Evolutionary conservation across 2,888 invertebrate genomes (phyloP).

Genomic region (Eremobia ochroleuca): DNA sequence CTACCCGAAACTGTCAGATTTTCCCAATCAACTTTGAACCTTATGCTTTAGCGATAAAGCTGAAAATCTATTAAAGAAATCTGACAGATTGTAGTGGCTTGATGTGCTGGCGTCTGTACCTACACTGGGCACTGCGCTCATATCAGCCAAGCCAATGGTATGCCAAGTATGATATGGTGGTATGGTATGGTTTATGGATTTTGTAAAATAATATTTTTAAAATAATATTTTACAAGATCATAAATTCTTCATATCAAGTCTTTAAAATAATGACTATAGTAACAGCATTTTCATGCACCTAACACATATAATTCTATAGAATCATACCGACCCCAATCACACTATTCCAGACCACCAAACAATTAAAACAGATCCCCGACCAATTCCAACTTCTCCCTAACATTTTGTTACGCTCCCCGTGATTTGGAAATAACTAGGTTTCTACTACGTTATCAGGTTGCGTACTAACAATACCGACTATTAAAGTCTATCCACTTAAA

Average conservation of each 20-base stretch:
- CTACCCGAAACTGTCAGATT: no score
- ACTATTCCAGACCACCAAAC: conserved; percentile 47
- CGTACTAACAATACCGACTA: conserved; percentile 27
- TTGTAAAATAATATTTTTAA: no score
- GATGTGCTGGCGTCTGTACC: no score
- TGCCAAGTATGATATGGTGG: no score
- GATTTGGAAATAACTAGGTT: conserved; percentile 38
- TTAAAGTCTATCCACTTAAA: background rate
- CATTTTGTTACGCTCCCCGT: conserved; percentile 44
- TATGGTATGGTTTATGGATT: no score
- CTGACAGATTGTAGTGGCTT: no score
- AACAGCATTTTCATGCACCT: background rate
- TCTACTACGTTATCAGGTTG: conserved; percentile 30
- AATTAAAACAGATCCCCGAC: conserved; percentile 50
- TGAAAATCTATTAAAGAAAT: no score
- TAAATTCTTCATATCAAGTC: no score
- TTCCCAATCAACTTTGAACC: no score
- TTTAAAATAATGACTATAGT: background rate
- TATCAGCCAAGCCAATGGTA: no score
- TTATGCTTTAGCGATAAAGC: no score
- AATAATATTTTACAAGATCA: no score
- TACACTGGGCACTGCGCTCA: background rate
- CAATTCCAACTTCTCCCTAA: conserved; percentile 55
- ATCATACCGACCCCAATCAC: conserved; percentile 35
- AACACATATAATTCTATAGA: background rate